Percentiles rank a stretch among this genome's conserved stretches.
phyloP scores from a whole-genome alignment of 2,113 vertebrate genomes.

The Echinops telfairi region DNA sequence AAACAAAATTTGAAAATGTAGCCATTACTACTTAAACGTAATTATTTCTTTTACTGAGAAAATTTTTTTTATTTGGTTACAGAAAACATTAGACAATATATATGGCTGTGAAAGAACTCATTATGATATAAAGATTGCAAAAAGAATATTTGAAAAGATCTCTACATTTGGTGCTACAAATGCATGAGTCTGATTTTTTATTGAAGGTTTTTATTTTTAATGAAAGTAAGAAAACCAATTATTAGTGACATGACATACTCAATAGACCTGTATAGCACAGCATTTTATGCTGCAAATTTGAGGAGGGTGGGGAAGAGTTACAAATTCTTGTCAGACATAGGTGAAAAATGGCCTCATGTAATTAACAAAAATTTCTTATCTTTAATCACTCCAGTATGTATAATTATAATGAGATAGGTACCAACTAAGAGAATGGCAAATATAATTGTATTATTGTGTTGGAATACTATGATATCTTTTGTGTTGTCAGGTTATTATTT shows the following conservation, averaged over 20 bases:
- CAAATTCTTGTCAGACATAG: slow-evolving; percentile 52
- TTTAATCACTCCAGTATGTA: slow-evolving; percentile 43
- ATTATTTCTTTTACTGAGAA: background rate
- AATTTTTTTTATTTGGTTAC: background rate
- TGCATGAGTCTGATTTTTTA: slow-evolving; percentile 64
- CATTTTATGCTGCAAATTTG: slow-evolving; percentile 51
- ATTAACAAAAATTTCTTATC: slow-evolving; percentile 79
- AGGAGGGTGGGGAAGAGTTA: background rate
- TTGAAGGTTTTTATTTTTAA: slow-evolving; percentile 40
- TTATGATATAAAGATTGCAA: background rate
- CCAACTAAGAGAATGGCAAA: slow-evolving; percentile 66
- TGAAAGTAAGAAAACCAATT: slow-evolving; percentile 64
- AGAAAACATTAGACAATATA: background rate
- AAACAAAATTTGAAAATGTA: background rate
- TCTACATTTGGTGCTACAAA: slow-evolving; percentile 4
- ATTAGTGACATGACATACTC: slow-evolving; percentile 50
- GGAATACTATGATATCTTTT: background rate
- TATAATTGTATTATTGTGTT: slow-evolving; percentile 60
- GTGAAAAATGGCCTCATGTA: slow-evolving; percentile 63
- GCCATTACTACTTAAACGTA: no score
- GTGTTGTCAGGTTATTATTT: background rate
- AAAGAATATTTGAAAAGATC: slow-evolving; percentile 4
- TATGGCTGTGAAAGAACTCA: background rate
- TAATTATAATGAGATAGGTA: slow-evolving; percentile 69
- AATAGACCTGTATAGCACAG: slow-evolving; percentile 52